These are phyloP conservation scores for Deilephila elpenor DNA, from an alignment of 2,888 invertebrate species.

Conservation along the genomic window DNA sequence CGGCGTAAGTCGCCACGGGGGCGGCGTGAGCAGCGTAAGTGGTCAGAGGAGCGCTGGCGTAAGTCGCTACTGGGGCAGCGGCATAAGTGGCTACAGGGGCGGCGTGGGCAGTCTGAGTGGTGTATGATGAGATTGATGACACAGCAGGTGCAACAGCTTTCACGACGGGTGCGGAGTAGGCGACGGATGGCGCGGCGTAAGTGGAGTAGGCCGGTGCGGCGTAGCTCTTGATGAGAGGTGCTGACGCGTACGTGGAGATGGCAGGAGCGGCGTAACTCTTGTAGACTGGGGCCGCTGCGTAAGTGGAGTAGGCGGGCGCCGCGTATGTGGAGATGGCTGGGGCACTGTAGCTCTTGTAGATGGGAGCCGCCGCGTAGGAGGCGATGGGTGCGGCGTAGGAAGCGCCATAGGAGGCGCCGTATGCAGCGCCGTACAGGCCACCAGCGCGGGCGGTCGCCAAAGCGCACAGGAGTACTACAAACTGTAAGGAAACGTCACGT, in stretches of 20 bases:
- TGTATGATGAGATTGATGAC: constrained; percentile 46
- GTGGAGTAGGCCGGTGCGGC: constrained; percentile 54
- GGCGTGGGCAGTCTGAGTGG: constrained; percentile 55
- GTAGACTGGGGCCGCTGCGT: constrained; percentile 50
- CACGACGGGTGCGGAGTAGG: constrained; percentile 51
- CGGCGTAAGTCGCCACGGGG: constrained; percentile 67
- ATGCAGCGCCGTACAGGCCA: constrained; percentile 61
- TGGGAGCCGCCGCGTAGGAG: constrained; percentile 76
- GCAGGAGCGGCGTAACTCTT: constrained; percentile 52
- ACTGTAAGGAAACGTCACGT: constrained; percentile 58
- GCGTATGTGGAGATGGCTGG: constrained; percentile 50
- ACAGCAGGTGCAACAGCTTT: constrained; percentile 47
- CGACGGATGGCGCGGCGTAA: constrained; percentile 40
- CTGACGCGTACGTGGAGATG: constrained; percentile 80
- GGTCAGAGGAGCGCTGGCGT: constrained; percentile 58
- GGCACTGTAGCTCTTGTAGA: constrained; percentile 43
- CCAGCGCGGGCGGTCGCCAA: constrained; percentile 85
- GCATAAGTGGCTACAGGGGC: constrained; percentile 60
- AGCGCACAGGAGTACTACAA: constrained; percentile 82
- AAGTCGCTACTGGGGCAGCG: constrained; percentile 55
- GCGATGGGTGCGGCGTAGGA: constrained; percentile 47
- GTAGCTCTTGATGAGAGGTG: constrained; percentile 46
- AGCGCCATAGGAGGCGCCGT: constrained; percentile 60
- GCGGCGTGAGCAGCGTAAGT: constrained; percentile 39
- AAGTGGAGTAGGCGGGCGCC: constrained; percentile 62